Evolutionary conservation across 2,797 vertebrate genomes (phyloP).

Genomic region (Alosa sapidissima): DNA sequence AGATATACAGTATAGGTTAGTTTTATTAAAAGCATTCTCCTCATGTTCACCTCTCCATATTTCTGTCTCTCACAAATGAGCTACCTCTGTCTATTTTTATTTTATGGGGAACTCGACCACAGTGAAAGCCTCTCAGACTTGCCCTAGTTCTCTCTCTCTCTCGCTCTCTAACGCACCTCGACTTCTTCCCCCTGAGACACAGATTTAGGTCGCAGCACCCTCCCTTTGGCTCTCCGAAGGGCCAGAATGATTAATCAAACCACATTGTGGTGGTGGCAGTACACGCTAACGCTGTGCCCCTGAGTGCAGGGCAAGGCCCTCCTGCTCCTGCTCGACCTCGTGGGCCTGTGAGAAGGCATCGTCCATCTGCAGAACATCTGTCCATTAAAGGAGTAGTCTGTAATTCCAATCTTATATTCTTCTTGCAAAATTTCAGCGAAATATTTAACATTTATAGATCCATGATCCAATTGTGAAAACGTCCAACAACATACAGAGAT

Average conservation of each 20-base stretch:
- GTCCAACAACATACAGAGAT: background rate
- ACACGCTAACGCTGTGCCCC: conserved; percentile 21
- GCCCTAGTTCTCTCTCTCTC: conserved; percentile 49
- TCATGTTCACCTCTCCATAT: background rate
- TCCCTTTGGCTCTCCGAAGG: conserved; percentile 43
- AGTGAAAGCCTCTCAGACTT: conserved; percentile 34
- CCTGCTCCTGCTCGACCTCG: background rate
- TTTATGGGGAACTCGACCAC: conserved; percentile 21
- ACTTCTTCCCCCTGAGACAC: conserved; percentile 54
- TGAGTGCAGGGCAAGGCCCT: background rate
- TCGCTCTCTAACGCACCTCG: conserved; percentile 38
- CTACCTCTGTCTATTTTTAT: conserved; percentile 12
- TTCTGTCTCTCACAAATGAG: background rate
- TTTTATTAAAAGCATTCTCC: conserved; percentile 3
- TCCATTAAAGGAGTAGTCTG: background rate
- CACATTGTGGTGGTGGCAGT: conserved; percentile 37
- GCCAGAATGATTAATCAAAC: conserved; percentile 53
- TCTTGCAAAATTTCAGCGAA: background rate
- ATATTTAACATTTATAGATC: background rate
- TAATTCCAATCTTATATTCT: background rate
- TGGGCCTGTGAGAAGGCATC: background rate
- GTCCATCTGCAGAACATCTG: background rate
- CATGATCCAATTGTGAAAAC: background rate
- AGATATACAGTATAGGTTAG: background rate
- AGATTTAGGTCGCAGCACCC: conserved; percentile 55